These are phyloP conservation scores for Oriolus oriolus DNA, from an alignment of 2,113 vertebrate species.

Conservation along the genomic window DNA sequence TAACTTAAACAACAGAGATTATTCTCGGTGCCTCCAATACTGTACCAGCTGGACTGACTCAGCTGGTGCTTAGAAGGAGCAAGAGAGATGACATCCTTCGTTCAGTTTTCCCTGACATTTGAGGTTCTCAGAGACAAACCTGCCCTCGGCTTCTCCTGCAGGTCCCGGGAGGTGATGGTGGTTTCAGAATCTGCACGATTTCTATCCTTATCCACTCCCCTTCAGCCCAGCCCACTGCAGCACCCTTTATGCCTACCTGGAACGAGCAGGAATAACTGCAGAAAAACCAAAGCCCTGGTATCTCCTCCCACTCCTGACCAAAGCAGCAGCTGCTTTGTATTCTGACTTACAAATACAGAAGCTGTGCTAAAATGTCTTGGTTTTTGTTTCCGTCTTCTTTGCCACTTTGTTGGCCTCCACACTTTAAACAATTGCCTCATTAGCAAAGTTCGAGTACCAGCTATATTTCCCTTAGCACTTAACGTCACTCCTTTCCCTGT, in stretches of 20 bases:
- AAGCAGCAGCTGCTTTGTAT: background rate
- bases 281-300: background rate
- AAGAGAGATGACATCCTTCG: background rate
- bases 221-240: background rate
- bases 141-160: background rate
- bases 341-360: background rate
- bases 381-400: background rate
- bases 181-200: accelerated
- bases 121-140: background rate
- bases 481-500: background rate
- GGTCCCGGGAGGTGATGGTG: background rate
- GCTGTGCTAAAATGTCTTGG: background rate
- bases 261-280: background rate
- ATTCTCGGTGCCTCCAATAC: background rate
- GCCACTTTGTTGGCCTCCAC: background rate
- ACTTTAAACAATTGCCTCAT: background rate
- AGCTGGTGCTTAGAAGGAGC: background rate
- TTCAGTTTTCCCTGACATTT: background rate
- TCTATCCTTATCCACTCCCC: background rate
- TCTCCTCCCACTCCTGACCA: background rate
- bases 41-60: background rate
- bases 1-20: background rate
- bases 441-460: background rate
- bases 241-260: background rate
- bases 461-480: background rate